These are phyloP conservation scores for Aselliscus stoliczkanus DNA, from an alignment of 2,797 vertebrate species.

Conservation along the genomic window DNA sequence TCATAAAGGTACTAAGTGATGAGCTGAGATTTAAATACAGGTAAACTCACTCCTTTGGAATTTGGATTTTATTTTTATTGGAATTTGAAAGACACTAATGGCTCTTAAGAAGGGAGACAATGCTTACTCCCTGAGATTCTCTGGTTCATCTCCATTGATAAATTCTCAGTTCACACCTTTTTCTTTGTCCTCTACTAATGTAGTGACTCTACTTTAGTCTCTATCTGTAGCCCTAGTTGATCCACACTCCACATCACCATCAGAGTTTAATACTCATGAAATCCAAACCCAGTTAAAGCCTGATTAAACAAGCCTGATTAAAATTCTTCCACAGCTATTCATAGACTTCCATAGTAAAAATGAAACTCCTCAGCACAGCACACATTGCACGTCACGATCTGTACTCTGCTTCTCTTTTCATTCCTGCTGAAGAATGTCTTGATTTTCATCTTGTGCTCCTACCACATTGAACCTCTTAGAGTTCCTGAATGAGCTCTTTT, in stretches of 20 bases:
- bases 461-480: background rate
- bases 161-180: background rate
- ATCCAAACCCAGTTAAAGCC: background rate
- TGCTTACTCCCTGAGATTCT: background rate
- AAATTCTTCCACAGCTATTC: background rate
- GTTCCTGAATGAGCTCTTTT: background rate
- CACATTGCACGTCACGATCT: background rate
- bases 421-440: background rate
- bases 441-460: background rate
- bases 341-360: background rate
- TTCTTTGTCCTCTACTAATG: background rate
- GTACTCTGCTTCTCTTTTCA: background rate
- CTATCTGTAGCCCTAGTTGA: background rate
- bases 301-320: background rate
- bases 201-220: background rate
- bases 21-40: background rate
- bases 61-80: constrained; percentile 1
- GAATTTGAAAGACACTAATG: background rate
- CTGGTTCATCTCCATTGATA: background rate
- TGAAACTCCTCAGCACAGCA: background rate
- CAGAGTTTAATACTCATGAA: background rate
- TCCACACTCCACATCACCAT: background rate
- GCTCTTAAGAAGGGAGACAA: background rate
- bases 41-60: background rate
- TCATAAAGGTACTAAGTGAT: background rate